Evolutionary conservation across 2,888 invertebrate species (phyloP).

Genomic region (Arenicola marina): DNA sequence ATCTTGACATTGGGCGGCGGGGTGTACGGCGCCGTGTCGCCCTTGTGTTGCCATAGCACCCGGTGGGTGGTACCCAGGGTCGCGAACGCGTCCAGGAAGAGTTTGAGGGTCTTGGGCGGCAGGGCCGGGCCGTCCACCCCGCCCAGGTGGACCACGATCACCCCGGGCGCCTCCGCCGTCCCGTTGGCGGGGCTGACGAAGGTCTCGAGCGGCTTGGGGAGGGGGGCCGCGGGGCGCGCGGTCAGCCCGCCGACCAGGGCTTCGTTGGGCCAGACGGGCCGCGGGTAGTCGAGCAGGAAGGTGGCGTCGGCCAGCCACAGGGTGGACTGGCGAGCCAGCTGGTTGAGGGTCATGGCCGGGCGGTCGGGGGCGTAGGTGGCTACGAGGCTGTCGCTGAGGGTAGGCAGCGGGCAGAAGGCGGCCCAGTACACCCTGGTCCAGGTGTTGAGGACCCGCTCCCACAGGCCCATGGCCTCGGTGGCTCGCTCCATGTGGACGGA

Average conservation of each 20-base stretch:
- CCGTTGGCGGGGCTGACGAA: not conserved
- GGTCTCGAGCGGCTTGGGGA: not conserved
- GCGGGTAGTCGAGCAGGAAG: conserved; percentile 23
- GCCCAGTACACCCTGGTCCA: conserved; percentile 19
- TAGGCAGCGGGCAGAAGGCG: not conserved
- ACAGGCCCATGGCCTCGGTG: conserved; percentile 22
- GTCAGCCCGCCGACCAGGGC: conserved; percentile 18
- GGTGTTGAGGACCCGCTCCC: conserved; percentile 17
- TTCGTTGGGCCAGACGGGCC: conserved; percentile 23
- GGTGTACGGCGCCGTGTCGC: not conserved
- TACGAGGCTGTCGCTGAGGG: conserved; percentile 8
- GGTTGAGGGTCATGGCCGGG: conserved; percentile 2
- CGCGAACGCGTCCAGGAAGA: too few relatives aligned
- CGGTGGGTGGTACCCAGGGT: too few relatives aligned
- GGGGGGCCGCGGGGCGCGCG: conserved; percentile 12
- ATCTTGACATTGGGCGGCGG: not conserved
- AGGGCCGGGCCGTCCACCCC: too few relatives aligned
- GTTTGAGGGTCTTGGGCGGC: too few relatives aligned
- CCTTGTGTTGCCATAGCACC: not conserved
- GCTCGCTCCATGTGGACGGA: not conserved
- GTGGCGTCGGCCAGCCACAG: conserved; percentile 23
- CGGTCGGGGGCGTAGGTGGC: conserved; percentile 17
- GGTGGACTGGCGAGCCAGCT: conserved; percentile 7
- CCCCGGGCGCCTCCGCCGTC: too few relatives aligned
- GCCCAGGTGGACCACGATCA: too few relatives aligned